phyloP scores from a whole-genome alignment of 1,140 invertebrate species.

The Drosophila virilis region DNA sequence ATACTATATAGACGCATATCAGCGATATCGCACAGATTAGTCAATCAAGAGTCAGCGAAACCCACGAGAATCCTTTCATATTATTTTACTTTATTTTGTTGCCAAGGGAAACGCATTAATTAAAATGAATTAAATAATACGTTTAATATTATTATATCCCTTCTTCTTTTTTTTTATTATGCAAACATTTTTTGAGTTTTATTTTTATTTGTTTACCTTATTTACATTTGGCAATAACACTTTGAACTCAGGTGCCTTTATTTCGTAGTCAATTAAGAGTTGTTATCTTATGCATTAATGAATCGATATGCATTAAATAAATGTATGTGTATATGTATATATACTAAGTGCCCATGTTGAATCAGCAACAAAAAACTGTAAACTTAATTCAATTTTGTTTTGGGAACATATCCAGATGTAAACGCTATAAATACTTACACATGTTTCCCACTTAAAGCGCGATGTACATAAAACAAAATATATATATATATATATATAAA shows the following conservation, averaged over 20 bases:
- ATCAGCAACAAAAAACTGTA: constrained; percentile 41
- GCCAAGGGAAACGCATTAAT: constrained; percentile 30
- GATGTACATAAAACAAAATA: constrained; percentile 41
- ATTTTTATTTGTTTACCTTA: constrained; percentile 49
- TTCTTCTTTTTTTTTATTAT: constrained; percentile 8
- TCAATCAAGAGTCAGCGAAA: constrained; percentile 39
- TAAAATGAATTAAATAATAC: constrained; percentile 62
- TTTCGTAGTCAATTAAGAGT: constrained; percentile 79
- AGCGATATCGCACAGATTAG: constrained; percentile 38
- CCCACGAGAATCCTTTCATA: constrained; percentile 16
- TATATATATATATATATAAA: not conserved
- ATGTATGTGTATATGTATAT: constrained; percentile 31
- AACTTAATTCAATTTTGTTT: constrained; percentile 58
- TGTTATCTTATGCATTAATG: constrained; percentile 81
- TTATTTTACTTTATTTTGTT: not conserved
- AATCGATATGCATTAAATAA: constrained; percentile 41
- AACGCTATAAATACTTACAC: constrained; percentile 18
- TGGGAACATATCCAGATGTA: constrained; percentile 26
- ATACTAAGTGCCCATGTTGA: constrained; percentile 37
- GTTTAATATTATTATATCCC: constrained; percentile 30
- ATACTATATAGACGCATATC: constrained; percentile 26
- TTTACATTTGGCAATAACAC: constrained; percentile 69
- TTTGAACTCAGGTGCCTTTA: constrained; percentile 83
- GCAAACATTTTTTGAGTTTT: constrained; percentile 52
- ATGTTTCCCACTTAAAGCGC: constrained; percentile 39